Evolutionary conservation across 2,113 vertebrate species (phyloP), one percentile per base, ranked within the genome.

Genomic region (Dascyllus trimaculatus): DNA sequence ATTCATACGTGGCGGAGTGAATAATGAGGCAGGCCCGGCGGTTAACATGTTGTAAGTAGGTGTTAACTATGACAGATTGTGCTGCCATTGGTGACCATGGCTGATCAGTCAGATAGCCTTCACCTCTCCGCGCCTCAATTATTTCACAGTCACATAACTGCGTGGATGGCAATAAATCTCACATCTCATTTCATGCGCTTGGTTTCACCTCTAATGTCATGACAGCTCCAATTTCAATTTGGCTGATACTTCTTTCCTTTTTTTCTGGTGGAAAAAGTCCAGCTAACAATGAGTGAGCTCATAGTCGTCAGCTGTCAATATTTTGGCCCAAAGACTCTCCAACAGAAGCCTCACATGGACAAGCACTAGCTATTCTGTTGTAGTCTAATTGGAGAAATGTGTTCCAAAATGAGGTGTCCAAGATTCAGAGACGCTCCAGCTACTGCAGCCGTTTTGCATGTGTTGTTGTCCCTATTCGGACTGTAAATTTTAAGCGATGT

Each of bases 61-160:
- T 65, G 82, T 87, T 92, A 92, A 92, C 88, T 85, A 78, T 92
- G 89, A 92, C 89, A 85, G 82, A 92, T 90, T 62, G 76, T 48
- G 68, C 87, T 86, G 85, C 81, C 92, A 87, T 58, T 75, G 57
- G 80, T 85, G 84, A 80, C 85, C 82, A 82, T 4, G 88, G 73
- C 74, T 87, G 87, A 91, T 89, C 81, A 69, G 85, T 75, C 84
- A 58, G 80, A 90, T 56, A 79, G 84, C 78, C 78, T 35, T 82
- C 78, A 79, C 68, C 81, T 49, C 66, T 64, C 65, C 17, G 46
- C 84, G 61, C 67, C 46, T 66, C 73, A 81, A 79, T 91, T 84
- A 86, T 88, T 74, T 53, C 45, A 48, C 62, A 78, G 57, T 83
- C 84, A 57, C 68, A 63, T 85, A 81, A 90, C 79, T 81, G 81